These are phyloP conservation scores for Neofelis nebulosa DNA, from an alignment of 2,113 vertebrate genomes.

Conservation along the genomic window DNA sequence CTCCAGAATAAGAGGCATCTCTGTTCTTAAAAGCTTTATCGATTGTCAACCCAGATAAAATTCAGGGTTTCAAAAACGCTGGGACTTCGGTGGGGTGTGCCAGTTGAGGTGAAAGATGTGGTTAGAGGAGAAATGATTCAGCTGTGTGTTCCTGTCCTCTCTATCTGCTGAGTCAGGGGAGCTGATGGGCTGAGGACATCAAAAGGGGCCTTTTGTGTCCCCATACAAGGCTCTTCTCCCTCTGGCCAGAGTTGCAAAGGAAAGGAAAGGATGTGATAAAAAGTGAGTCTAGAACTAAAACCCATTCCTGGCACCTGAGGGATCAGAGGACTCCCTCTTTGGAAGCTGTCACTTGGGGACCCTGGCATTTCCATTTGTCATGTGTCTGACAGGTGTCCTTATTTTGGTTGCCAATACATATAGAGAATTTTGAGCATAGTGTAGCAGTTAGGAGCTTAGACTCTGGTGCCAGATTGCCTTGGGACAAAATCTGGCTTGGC, in stretches of 20 bases:
- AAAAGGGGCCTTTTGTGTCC: background rate
- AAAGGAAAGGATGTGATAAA: background rate
- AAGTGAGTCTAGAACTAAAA: background rate
- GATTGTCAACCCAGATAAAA: slow-evolving; percentile 52
- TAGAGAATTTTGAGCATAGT: background rate
- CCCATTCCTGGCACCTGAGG: background rate
- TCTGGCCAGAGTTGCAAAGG: background rate
- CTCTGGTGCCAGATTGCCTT: background rate
- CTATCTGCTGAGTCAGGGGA: background rate
- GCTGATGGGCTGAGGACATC: background rate
- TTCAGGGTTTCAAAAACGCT: slow-evolving; percentile 54
- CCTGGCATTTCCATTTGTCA: background rate
- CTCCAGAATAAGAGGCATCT: slow-evolving; percentile 35
- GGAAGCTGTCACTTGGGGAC: background rate
- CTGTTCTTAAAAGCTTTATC: slow-evolving; percentile 68
- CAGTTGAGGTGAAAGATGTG: background rate
- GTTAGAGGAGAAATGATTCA: background rate
- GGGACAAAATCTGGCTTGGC: background rate
- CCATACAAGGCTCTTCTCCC: background rate
- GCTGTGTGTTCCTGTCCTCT: background rate
- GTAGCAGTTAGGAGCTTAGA: background rate
- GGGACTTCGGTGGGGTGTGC: background rate
- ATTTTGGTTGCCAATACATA: slow-evolving; percentile 15
- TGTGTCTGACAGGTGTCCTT: background rate
- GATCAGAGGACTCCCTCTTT: background rate